Percentiles rank a stretch among this genome's conserved stretches.
Conservation (phyloP, 1,140 invertebrate species). For the Goniozus legneri region DNA sequence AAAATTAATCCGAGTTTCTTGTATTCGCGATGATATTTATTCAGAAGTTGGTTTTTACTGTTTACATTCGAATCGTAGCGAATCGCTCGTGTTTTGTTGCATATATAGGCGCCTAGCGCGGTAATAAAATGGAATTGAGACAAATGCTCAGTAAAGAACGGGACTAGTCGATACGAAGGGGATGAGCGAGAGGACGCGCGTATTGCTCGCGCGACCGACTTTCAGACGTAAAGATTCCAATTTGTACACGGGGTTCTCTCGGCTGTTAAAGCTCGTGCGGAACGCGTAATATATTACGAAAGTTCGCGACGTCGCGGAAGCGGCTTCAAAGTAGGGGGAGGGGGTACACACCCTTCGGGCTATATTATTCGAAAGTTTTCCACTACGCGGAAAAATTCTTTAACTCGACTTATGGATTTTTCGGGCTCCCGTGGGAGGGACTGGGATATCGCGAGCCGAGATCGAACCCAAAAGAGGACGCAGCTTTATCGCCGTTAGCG, state of each 20-base stretch:
- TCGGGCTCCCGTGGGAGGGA: slow-evolving; percentile 33
- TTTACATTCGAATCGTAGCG: too few species aligned
- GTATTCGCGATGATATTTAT: too few species aligned
- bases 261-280: slow-evolving; percentile 35
- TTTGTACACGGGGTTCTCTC: slow-evolving; percentile 38
- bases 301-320: slow-evolving; percentile 35
- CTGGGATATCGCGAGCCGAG: slow-evolving; percentile 23
- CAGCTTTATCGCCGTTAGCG: too few species aligned
- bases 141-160: slow-evolving; percentile 4
- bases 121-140: slow-evolving; percentile 13
- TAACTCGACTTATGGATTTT: slow-evolving; percentile 55
- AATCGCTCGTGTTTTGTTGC: too few species aligned
- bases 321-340: slow-evolving; percentile 29
- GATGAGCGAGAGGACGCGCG: neutral
- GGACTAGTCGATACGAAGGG: neutral
- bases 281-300: slow-evolving; percentile 51
- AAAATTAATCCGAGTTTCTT: too few species aligned
- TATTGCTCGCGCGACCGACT: slow-evolving; percentile 16
- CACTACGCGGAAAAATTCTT: slow-evolving; percentile 48
- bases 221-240: slow-evolving; percentile 47
- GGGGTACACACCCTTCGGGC: too few species aligned
- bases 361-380: slow-evolving; percentile 50
- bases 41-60: too few species aligned
- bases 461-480: too few species aligned
- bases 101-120: neutral